phyloP scores from a whole-genome alignment of 2,888 invertebrate genomes.

The Oligia latruncula region DNA sequence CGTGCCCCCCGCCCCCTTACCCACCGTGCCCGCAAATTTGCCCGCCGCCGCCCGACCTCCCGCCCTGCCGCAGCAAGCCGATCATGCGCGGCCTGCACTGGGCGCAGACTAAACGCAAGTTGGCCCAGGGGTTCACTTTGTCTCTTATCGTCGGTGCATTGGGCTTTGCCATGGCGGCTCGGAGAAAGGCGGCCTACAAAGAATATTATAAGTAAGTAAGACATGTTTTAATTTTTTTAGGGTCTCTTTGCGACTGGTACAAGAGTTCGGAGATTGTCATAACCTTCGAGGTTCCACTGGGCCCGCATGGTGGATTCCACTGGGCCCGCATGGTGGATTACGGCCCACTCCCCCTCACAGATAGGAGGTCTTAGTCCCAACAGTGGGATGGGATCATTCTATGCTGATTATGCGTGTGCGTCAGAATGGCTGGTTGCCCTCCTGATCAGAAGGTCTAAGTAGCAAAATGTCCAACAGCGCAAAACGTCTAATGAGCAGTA shows the following conservation, averaged over 20 bases:
- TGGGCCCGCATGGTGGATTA: not conserved
- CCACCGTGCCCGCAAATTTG: slow-evolving; percentile 74
- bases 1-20: slow-evolving; percentile 75
- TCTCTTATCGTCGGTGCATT: slow-evolving; percentile 80
- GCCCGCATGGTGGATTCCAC: not conserved
- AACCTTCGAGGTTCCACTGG: not conserved
- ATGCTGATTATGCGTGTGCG: not conserved
- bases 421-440: too few species aligned
- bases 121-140: slow-evolving; percentile 87
- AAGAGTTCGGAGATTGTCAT: not conserved
- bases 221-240: not conserved
- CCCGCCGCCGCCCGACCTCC: slow-evolving; percentile 75
- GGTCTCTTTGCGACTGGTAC: not conserved
- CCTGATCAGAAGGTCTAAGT: too few species aligned
- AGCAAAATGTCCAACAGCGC: too few species aligned
- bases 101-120: slow-evolving; percentile 90
- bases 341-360: not conserved
- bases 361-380: not conserved
- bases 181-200: slow-evolving; percentile 91
- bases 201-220: slow-evolving; percentile 93
- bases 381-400: not conserved
- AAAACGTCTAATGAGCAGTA: too few species aligned
- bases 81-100: slow-evolving; percentile 93
- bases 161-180: slow-evolving; percentile 84
- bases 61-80: slow-evolving; percentile 87